Conservation (phyloP, 2,888 invertebrate species). For the Halictus ligatus region DNA sequence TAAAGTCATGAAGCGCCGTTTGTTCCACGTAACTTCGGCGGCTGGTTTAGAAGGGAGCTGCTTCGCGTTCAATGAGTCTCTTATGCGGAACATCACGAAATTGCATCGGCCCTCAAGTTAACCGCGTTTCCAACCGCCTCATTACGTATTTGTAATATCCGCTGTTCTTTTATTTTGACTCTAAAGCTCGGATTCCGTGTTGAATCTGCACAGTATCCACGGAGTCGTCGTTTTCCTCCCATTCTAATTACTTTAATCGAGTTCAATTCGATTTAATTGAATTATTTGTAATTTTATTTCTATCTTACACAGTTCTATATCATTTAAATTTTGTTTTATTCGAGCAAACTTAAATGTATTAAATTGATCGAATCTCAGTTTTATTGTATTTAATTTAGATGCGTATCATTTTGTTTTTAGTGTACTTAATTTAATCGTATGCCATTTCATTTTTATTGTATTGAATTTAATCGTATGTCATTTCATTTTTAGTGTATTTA, state of each 20-base stretch:
- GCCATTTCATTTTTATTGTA: too few relatives aligned
- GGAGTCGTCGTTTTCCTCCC: background rate
- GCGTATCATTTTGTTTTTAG: too few relatives aligned
- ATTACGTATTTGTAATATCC: background rate
- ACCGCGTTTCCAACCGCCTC: background rate
- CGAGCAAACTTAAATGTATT: background rate
- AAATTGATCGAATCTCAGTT: background rate
- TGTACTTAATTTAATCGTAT: too few relatives aligned
- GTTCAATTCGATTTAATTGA: background rate
- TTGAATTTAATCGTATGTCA: too few relatives aligned
- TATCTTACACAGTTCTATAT: too few relatives aligned
- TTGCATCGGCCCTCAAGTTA: conserved; percentile 4
- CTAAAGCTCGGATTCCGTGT: background rate
- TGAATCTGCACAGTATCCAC: background rate
- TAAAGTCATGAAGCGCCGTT: conserved; percentile 35
- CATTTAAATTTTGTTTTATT: background rate
- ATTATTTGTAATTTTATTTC: background rate
- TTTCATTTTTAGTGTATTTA: too few relatives aligned
- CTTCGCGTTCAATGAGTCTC: conserved; percentile 38
- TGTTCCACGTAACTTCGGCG: conserved; percentile 36
- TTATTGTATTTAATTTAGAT: background rate
- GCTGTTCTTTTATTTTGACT: background rate
- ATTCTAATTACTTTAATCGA: background rate
- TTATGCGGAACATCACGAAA: conserved; percentile 24
- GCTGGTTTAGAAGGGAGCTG: conserved; percentile 39